Percentiles rank a stretch among this genome's conserved stretches.
Evolutionary conservation across 1,140 invertebrate species (phyloP).

Genomic region (Drosophila athabasca): DNA sequence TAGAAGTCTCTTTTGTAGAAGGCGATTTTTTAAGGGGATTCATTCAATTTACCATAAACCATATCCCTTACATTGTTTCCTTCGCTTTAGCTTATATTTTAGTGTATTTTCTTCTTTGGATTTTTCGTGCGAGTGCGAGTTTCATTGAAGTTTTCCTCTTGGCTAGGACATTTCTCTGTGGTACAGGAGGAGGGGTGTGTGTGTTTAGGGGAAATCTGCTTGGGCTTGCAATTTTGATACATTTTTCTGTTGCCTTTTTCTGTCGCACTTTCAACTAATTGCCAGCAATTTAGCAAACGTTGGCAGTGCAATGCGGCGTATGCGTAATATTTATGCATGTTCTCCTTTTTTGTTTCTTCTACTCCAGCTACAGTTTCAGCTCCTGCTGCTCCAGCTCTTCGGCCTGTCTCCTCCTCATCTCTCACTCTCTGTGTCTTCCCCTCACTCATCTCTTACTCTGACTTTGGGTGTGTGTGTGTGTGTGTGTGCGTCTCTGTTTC

Average conservation of each 20-base stretch:
- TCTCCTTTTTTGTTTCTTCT: constrained; percentile 4
- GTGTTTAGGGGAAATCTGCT: constrained; percentile 47
- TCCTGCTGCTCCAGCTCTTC: neutral
- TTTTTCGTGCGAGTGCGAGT: too few relatives aligned
- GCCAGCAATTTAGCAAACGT: constrained; percentile 78
- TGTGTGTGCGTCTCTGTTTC: constrained; percentile 12
- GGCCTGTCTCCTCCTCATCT: too few relatives aligned
- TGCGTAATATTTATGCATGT: constrained; percentile 74
- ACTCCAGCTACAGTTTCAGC: neutral
- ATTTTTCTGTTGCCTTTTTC: constrained; percentile 14
- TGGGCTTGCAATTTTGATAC: constrained; percentile 67
- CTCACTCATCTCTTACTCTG: neutral
- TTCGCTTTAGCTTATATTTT: too few relatives aligned
- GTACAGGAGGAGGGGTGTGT: neutral
- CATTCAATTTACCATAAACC: too few relatives aligned
- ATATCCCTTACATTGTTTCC: too few relatives aligned
- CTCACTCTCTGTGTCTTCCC: neutral
- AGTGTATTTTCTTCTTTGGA: too few relatives aligned
- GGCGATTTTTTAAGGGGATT: too few relatives aligned
- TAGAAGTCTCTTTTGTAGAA: too few relatives aligned
- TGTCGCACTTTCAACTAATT: constrained; percentile 76
- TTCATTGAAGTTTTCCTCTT: too few relatives aligned
- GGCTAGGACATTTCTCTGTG: too few relatives aligned
- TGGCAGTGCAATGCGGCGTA: constrained; percentile 76
- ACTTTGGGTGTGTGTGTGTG: neutral